Evolutionary conservation across 2,888 invertebrate species (phyloP).

Genomic region (Drosophila colorata): DNA sequence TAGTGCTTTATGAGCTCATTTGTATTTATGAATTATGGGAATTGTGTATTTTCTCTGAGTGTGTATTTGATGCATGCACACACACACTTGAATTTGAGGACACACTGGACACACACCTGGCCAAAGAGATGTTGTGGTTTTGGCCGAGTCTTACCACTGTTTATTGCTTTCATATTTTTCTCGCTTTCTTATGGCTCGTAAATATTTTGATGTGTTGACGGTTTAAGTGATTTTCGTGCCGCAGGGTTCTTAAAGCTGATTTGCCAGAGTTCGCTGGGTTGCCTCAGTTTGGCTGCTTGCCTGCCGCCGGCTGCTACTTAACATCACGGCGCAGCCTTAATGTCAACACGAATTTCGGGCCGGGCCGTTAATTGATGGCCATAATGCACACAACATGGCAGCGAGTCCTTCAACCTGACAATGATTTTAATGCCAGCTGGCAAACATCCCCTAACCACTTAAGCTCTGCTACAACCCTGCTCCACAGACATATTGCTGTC

Average conservation of each 20-base stretch:
- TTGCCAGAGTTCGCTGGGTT: background rate
- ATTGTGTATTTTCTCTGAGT: background rate
- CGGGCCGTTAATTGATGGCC: constrained; percentile 69
- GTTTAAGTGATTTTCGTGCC: constrained; percentile 43
- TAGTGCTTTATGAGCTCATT: too few species aligned
- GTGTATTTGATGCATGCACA: background rate
- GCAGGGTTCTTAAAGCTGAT: constrained; percentile 25
- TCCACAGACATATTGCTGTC: constrained; percentile 57
- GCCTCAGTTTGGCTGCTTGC: background rate
- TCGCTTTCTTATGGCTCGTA: constrained; percentile 69
- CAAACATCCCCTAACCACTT: constrained; percentile 28
- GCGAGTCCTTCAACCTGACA: constrained; percentile 50
- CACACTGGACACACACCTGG: constrained; percentile 56
- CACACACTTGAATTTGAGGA: constrained; percentile 13
- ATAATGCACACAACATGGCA: constrained; percentile 59
- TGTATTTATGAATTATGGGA: too few species aligned
- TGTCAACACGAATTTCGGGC: constrained; percentile 68
- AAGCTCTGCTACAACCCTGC: constrained; percentile 25
- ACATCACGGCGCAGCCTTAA: constrained; percentile 46
- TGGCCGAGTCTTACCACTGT: constrained; percentile 23
- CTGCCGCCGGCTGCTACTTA: constrained; percentile 33
- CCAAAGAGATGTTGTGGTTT: background rate
- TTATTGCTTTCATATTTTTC: constrained; percentile 74
- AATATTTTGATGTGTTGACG: constrained; percentile 67
- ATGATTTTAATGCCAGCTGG: constrained; percentile 70